A percentile compares a stretch with the other conserved stretches of the same genome.
Evolutionary conservation across 2,113 vertebrate genomes (phyloP).

Genomic region (Tiliqua scincoides): DNA sequence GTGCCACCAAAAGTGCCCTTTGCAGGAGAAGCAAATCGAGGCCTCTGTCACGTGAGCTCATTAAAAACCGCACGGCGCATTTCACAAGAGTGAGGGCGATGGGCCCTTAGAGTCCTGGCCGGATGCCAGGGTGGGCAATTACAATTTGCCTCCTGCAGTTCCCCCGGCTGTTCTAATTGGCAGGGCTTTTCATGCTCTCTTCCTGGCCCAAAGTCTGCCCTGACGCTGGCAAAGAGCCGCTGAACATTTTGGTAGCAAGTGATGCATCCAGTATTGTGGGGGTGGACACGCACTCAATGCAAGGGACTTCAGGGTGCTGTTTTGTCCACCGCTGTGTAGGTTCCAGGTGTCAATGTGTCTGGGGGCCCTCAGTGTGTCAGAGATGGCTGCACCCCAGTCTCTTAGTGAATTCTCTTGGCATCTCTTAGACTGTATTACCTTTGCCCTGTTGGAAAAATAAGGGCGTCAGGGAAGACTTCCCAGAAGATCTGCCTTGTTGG

Average conservation of each 20-base stretch:
- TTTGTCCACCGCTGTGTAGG: background rate
- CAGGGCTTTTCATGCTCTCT: background rate
- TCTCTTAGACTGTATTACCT: background rate
- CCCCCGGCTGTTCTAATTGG: background rate
- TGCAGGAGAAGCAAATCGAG: background rate
- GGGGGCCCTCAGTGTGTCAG: too few species aligned
- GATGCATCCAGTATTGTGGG: too few species aligned
- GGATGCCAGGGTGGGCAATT: background rate
- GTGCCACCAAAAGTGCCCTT: background rate
- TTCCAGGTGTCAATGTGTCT: too few species aligned
- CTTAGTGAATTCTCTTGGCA: too few species aligned
- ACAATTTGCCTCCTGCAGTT: background rate
- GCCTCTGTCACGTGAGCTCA: background rate
- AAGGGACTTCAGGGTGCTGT: background rate
- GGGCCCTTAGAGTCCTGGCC: background rate
- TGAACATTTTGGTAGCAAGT: background rate
- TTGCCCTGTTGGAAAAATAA: background rate
- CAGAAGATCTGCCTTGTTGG: too few species aligned
- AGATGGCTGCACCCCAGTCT: background rate
- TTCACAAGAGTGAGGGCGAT: constrained; percentile 10
- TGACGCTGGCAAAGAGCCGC: background rate
- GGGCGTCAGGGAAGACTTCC: background rate
- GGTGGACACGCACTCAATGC: accelerated
- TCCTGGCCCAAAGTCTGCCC: background rate
- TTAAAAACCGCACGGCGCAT: constrained; percentile 2